A percentile compares a stretch with the other conserved stretches of the same genome.
Evolutionary conservation across 2,888 invertebrate genomes (phyloP).

Genomic region (Lymantria dispar): DNA sequence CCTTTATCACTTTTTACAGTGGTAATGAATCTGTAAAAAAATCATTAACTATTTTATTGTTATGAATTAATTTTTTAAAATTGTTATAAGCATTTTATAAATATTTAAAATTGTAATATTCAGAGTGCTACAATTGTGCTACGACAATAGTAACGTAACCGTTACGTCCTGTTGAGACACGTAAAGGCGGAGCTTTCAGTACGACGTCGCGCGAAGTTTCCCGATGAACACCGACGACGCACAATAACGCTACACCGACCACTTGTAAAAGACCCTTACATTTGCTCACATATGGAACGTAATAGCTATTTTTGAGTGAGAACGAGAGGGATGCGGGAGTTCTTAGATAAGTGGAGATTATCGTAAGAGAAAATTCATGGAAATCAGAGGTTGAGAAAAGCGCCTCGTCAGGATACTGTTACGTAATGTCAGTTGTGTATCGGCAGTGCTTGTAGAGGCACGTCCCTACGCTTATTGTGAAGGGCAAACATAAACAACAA

Average conservation of each 20-base stretch:
- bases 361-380: constrained; percentile 51
- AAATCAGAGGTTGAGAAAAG: constrained; percentile 51
- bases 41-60: too few relatives aligned
- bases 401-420: constrained; percentile 68
- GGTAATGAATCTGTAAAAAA: too few relatives aligned
- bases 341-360: constrained; percentile 38
- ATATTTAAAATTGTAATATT: too few relatives aligned
- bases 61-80: too few relatives aligned
- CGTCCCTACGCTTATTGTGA: constrained; percentile 39
- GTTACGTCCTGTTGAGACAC: too few relatives aligned
- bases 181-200: constrained; percentile 59
- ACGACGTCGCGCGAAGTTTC: constrained; percentile 52
- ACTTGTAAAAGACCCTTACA: constrained; percentile 37
- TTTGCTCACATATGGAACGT: constrained; percentile 2
- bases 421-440: constrained; percentile 75
- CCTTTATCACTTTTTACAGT: too few relatives aligned
- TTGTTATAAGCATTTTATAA: too few relatives aligned
- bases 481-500: constrained; percentile 73
- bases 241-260: constrained; percentile 30
- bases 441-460: constrained; percentile 50
- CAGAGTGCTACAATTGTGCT: constrained; percentile 17
- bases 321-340: constrained; percentile 31
- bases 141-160: constrained; percentile 34
- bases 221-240: constrained; percentile 53
- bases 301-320: background rate